Conservation (phyloP, 2,888 invertebrate genomes). For the Leucoptera coffeella region DNA sequence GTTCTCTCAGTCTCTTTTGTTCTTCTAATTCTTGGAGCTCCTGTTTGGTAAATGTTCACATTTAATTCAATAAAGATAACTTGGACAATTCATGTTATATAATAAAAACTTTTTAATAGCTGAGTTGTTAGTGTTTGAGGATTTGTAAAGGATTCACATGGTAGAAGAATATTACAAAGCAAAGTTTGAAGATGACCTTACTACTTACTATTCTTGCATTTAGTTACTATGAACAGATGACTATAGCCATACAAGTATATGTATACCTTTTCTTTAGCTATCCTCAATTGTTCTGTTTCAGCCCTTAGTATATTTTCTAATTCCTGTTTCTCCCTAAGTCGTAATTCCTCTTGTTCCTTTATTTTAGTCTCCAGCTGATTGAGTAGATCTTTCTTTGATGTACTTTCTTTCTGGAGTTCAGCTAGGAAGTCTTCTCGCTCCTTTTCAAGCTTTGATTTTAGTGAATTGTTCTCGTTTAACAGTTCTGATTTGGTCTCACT, state of each 20-base stretch:
- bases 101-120: too few relatives aligned
- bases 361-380: slow-evolving; percentile 41
- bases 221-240: too few relatives aligned
- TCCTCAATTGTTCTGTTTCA: slow-evolving; percentile 29
- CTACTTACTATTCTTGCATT: too few relatives aligned
- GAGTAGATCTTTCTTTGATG: slow-evolving; percentile 45
- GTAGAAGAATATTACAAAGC: too few relatives aligned
- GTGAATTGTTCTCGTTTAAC: slow-evolving; percentile 30
- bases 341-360: slow-evolving; percentile 35
- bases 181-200: too few relatives aligned
- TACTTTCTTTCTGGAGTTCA: slow-evolving; percentile 36
- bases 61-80: neutral
- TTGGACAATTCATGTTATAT: too few relatives aligned
- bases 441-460: slow-evolving; percentile 36
- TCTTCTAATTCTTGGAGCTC: slow-evolving; percentile 28
- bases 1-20: slow-evolving; percentile 23
- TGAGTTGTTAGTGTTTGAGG: too few relatives aligned
- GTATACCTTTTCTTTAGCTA: slow-evolving; percentile 42
- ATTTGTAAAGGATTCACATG: too few relatives aligned
- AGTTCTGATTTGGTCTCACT: slow-evolving; percentile 31
- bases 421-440: slow-evolving; percentile 45
- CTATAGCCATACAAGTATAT: too few relatives aligned
- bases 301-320: slow-evolving; percentile 23
- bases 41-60: slow-evolving; percentile 10
- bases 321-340: slow-evolving; percentile 30